Conservation (phyloP, 1,140 invertebrate species). For the Frieseomelitta varia region DNA sequence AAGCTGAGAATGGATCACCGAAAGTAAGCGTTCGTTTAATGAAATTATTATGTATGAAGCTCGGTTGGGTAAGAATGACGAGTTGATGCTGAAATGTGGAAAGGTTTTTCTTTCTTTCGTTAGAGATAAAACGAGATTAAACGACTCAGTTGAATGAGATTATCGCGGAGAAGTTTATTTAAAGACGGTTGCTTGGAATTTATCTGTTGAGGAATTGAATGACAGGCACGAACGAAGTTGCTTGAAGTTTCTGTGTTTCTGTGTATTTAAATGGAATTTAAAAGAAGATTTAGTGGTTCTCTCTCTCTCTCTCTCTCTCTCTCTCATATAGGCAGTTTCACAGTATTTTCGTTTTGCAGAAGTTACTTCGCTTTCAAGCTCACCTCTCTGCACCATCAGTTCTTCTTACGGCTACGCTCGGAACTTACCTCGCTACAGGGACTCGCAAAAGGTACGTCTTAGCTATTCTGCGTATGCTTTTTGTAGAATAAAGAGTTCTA, state of each 20-base stretch:
- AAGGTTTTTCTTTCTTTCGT: not conserved
- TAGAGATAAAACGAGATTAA: not conserved
- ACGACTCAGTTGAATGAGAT: not conserved
- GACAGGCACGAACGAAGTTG: too few relatives aligned
- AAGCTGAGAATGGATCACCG: conserved; percentile 89
- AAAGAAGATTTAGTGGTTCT: conserved; percentile 7
- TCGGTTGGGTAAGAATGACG: not conserved
- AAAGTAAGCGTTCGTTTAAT: conserved; percentile 82
- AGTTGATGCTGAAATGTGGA: too few relatives aligned
- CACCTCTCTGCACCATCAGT: conserved; percentile 88
- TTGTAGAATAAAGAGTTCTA: not conserved
- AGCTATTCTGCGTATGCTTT: not conserved
- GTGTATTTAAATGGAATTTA: not conserved
- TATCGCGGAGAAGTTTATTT: not conserved
- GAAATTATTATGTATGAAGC: not conserved
- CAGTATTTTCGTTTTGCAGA: conserved; percentile 74
- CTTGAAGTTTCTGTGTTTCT: not conserved
- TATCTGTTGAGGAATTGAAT: not conserved
- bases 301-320: too few relatives aligned
- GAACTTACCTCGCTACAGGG: conserved; percentile 87
- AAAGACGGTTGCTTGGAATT: not conserved
- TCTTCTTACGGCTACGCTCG: conserved; percentile 87
- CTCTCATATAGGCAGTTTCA: not conserved
- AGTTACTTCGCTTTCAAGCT: conserved; percentile 89
- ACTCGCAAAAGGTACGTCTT: conserved; percentile 83